phyloP scores from a whole-genome alignment of 2,113 vertebrate genomes.

The Odontophorus gujanensis region DNA sequence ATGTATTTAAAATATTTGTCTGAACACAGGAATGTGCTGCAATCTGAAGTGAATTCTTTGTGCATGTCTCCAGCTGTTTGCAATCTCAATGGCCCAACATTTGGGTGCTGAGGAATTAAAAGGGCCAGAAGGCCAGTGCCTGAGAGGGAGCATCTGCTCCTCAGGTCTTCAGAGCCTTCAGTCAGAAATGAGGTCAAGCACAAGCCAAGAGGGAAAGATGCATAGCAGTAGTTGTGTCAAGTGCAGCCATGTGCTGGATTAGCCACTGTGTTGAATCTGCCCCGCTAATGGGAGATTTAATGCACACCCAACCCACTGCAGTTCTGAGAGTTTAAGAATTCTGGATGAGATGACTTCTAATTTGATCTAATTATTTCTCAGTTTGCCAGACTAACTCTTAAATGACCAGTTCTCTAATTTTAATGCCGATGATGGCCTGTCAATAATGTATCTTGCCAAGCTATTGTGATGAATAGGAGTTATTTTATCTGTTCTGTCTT shows the following conservation, averaged over 20 bases:
- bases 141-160: background rate
- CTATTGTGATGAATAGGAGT: background rate
- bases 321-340: background rate
- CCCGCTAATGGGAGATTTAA: background rate
- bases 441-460: background rate
- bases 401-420: background rate
- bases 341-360: background rate
- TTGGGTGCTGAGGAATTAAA: background rate
- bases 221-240: background rate
- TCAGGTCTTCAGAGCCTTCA: background rate
- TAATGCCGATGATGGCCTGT: background rate
- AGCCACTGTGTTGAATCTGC: background rate
- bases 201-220: background rate
- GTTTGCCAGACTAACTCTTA: background rate
- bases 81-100: background rate
- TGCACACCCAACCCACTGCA: background rate
- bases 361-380: background rate
- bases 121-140: background rate
- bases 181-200: background rate
- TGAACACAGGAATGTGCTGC: background rate
- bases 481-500: background rate
- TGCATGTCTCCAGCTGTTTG: background rate
- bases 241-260: accelerated
- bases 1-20: background rate
- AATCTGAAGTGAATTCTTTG: background rate